Base-by-base conservation (phyloP, 2,113 vertebrate species). In the Scartelaos histophorus region DNA sequence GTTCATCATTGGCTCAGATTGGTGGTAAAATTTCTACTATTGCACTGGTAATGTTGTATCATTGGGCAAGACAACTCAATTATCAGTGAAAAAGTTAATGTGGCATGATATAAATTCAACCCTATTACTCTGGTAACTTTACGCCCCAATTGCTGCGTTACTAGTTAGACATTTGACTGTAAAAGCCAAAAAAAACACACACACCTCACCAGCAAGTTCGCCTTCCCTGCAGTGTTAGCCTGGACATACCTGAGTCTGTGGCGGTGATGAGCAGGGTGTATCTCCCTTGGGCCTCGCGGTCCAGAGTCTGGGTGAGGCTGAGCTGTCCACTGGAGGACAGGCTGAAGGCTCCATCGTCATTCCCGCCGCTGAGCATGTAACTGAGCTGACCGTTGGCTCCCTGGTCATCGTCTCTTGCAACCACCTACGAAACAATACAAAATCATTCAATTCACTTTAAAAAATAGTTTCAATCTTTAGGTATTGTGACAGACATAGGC, bases 391-490 rank as follows among this genome's bases (percentile, higher is more conserved):
- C 94, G 21, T 98, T 98, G 6, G 91, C 81, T 1, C 95, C 95
- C 69, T 97, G 95, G 77, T 99, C 97, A 3, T 98, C 97, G 0
- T 99, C 98, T 71, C 95, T 94, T n/a, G 97, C 98, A 19, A 97
- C 90, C 46, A 99, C 96, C 98, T 99, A 24, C n/a, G 24, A 15
- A 25, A 12, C 3, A 15, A 13, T 13, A 57, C n/a, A 16, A 1
- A 15, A 15, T 6, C 1, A 4, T 15, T n/a, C 2, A n/a, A 7
- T 9, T 53, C 19, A 21, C 4, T 51, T 51, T 1, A 51, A 29
- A 29, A 29, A 29, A 29, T 29, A 29, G 29, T 29, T 29, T 29
- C 29, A 2, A 29, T 29, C 2, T 29, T 29, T 29, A 29, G 29
- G 29, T 29, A 29, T 29, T 29, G 29, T 2, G 4, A 29, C 29